Evolutionary conservation across 2,888 invertebrate genomes (phyloP).

Genomic region (Phania funesta): DNA sequence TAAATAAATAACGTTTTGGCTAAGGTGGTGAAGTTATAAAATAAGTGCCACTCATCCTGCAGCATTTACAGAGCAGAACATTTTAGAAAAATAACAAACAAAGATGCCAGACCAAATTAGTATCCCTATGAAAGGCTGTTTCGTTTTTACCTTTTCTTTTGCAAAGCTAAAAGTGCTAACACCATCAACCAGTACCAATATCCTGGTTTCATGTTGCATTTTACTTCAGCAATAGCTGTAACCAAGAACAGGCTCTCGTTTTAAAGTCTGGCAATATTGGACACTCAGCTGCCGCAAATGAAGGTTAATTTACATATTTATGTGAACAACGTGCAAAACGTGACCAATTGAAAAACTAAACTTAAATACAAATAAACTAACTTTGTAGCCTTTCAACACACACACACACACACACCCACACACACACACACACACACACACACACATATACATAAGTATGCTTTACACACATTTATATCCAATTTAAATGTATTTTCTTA

Average conservation of each 20-base stretch:
- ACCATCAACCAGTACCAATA: too few species aligned
- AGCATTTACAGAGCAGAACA: not conserved
- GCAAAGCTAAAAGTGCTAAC: too few species aligned
- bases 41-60: not conserved
- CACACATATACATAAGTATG: not conserved
- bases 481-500: conserved; percentile 4
- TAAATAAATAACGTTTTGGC: conserved; percentile 15
- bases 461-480: not conserved
- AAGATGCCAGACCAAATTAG: too few species aligned
- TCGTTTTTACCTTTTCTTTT: too few species aligned
- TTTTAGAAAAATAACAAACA: too few species aligned
- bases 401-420: not conserved
- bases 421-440: not conserved
- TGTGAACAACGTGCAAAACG: conserved; percentile 70
- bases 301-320: conserved; percentile 70
- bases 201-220: too few species aligned
- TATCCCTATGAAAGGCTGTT: too few species aligned
- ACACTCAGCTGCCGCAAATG: not conserved
- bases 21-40: conserved; percentile 8
- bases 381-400: not conserved
- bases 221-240: too few species aligned
- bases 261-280: too few species aligned
- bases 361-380: conserved; percentile 6
- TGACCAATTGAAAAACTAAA: conserved; percentile 67
- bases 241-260: too few species aligned